These are phyloP conservation scores for Aurelia aurita DNA, from an alignment of 30 jellyfish, hydroid and myxozoan genomes.

Conservation along the genomic window DNA sequence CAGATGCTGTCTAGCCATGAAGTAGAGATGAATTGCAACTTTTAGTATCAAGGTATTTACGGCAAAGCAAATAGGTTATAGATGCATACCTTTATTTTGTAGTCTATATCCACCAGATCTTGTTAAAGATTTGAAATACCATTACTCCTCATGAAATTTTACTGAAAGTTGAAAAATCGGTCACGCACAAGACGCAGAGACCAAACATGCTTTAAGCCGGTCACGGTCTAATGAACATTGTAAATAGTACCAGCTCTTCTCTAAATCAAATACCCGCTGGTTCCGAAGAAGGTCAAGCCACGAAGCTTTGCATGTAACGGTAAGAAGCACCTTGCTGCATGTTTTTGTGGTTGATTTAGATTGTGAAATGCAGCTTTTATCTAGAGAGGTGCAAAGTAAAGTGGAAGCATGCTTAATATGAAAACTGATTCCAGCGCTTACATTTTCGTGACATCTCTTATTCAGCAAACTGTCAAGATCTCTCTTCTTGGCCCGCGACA, in stretches of 20 bases:
- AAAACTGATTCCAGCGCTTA: neutral
- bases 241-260: slow-evolving; percentile 32
- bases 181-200: slow-evolving; percentile 55
- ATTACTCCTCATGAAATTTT: too few species aligned
- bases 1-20: too few species aligned
- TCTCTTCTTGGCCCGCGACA: too few species aligned
- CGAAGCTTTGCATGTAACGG: too few species aligned
- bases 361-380: neutral
- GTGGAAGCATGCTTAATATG: slow-evolving; percentile 22
- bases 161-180: neutral
- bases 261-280: slow-evolving; percentile 28
- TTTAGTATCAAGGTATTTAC: too few species aligned
- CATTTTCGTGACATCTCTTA: neutral
- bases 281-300: too few species aligned
- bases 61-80: too few species aligned
- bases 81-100: too few species aligned
- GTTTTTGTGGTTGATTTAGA: neutral
- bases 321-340: slow-evolving; percentile 1
- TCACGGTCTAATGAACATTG: slow-evolving; percentile 9
- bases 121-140: too few species aligned
- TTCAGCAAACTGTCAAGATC: too few species aligned
- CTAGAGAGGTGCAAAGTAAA: neutral
- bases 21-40: too few species aligned
- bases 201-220: slow-evolving; percentile 47
- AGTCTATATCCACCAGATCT: too few species aligned